Evolutionary conservation across 23 tunicate genomes (phyloP).

Genomic region (Ciona savignyi): DNA sequence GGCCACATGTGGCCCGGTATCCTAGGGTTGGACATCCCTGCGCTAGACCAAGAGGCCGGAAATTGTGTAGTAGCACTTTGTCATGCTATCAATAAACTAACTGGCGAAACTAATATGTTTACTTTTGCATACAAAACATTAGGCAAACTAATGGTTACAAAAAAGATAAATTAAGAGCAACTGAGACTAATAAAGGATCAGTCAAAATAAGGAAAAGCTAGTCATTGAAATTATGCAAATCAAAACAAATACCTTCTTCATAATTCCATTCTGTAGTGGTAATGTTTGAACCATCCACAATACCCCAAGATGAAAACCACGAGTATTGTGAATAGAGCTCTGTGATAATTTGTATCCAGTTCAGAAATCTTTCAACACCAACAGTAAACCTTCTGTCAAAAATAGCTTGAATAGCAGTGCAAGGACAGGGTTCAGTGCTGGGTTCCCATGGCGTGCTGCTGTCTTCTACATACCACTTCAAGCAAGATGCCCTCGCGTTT

Average conservation of each 20-base stretch:
- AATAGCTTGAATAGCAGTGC: conserved; percentile 7
- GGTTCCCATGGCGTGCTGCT: not conserved
- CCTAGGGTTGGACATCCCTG: too few species aligned
- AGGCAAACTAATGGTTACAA: too few species aligned
- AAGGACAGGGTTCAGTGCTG: conserved; percentile 16
- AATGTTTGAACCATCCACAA: not conserved
- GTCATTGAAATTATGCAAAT: too few species aligned
- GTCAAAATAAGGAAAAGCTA: too few species aligned
- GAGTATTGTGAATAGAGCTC: not conserved
- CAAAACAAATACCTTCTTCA: not conserved
- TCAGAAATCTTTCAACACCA: not conserved
- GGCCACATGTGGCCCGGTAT: too few species aligned
- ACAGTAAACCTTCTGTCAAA: not conserved
- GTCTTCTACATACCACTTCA: conserved; percentile 40
- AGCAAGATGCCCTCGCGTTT: conserved; percentile 19
- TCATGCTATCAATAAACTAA: too few species aligned
- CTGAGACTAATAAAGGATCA: too few species aligned
- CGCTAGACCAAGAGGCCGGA: too few species aligned
- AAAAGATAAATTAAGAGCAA: too few species aligned
- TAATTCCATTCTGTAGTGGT: not conserved
- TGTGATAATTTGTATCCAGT: not conserved
- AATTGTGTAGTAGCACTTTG: too few species aligned
- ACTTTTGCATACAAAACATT: too few species aligned
- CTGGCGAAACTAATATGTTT: too few species aligned
- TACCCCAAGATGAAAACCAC: not conserved